A percentile compares a stretch with the other conserved stretches of the same genome.
phyloP scores from a whole-genome alignment of 1,140 invertebrate species.

The Drosophila suzukii region DNA sequence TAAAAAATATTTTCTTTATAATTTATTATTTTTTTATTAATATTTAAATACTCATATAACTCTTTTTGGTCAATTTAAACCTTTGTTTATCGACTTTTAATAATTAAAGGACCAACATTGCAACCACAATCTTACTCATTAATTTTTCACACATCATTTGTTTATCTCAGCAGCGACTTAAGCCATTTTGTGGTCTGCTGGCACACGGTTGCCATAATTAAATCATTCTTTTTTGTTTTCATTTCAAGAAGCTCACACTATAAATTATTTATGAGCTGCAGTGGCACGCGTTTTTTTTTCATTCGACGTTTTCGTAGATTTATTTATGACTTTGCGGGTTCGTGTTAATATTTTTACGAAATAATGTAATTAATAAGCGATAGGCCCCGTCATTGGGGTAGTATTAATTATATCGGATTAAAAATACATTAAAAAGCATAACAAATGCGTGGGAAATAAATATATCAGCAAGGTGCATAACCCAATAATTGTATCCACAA shows the following conservation, averaged over 20 bases:
- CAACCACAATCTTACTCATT: neutral
- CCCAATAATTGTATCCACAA: constrained; percentile 5
- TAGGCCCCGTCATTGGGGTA: constrained; percentile 5
- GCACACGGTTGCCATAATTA: constrained; percentile 29
- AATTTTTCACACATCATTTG: constrained; percentile 51
- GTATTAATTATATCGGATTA: constrained; percentile 65
- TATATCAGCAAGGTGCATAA: constrained; percentile 38
- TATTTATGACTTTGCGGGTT: constrained; percentile 67
- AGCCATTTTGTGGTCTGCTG: constrained; percentile 44
- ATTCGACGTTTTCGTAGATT: constrained; percentile 47
- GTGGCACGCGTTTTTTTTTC: constrained; percentile 24
- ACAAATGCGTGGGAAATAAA: constrained; percentile 33
- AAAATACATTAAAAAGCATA: constrained; percentile 38
- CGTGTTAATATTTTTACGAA: constrained; percentile 61
- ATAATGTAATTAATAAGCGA: constrained; percentile 63
- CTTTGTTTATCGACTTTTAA: too few relatives aligned
- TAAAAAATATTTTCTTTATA: too few relatives aligned
- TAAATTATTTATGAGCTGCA: constrained; percentile 58
- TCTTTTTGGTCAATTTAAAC: too few relatives aligned
- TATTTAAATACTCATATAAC: too few relatives aligned
- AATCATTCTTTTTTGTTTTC: constrained; percentile 27
- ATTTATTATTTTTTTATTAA: too few relatives aligned
- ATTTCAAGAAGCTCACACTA: constrained; percentile 44
- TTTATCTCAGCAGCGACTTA: constrained; percentile 46
- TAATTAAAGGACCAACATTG: too few relatives aligned